Evolutionary conservation across 2,113 vertebrate genomes (phyloP).

Genomic region (Cygnus buccinator): DNA sequence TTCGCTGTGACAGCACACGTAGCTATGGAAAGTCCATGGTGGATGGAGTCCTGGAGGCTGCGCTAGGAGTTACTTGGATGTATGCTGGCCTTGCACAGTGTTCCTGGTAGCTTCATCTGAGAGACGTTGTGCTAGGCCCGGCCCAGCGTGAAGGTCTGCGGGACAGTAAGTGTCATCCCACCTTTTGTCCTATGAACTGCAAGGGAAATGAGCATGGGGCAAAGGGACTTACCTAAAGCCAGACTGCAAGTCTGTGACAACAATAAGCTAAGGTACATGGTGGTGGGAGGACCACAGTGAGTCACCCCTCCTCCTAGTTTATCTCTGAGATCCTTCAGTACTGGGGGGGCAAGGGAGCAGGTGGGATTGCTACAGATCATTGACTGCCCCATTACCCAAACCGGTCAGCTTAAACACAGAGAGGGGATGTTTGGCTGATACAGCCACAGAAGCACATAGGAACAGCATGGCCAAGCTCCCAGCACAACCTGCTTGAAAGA

Average conservation of each 20-base stretch:
- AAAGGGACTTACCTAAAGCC: not conserved
- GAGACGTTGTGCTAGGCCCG: not conserved
- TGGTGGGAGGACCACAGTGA: not conserved
- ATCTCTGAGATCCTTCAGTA: not conserved
- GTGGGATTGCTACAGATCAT: not conserved
- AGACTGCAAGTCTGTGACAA: not conserved
- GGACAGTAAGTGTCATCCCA: not conserved
- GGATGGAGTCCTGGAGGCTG: not conserved
- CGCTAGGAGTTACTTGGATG: not conserved
- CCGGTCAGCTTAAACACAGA: not conserved
- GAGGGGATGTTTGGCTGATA: rapidly evolving
- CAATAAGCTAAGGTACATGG: not conserved
- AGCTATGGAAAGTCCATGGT: not conserved
- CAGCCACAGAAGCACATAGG: not conserved
- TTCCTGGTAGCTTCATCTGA: not conserved
- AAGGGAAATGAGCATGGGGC: not conserved
- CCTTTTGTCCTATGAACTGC: not conserved
- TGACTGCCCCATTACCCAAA: not conserved
- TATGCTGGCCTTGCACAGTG: not conserved
- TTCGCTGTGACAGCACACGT: not conserved
- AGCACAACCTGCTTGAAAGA: not conserved
- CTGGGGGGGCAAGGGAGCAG: not conserved
- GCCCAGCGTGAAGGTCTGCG: not conserved
- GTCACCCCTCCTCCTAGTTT: not conserved
- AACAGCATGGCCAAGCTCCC: not conserved